Base-by-base conservation (phyloP, 2,797 vertebrate genomes). In the Lepilemur septentrionalis region DNA sequence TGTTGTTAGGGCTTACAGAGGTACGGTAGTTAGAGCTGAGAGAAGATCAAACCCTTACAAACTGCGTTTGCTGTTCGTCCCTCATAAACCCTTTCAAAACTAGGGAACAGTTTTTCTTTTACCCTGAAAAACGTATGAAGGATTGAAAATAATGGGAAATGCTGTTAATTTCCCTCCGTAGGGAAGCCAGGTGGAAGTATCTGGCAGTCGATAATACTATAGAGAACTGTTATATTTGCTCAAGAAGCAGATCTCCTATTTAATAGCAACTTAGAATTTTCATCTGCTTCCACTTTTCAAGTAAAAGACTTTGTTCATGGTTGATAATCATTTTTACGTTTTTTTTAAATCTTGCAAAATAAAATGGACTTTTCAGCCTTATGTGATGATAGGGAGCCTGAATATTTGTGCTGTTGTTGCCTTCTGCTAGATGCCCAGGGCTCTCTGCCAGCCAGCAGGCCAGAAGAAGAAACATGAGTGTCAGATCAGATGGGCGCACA, bases 401-500 rank as follows among this genome's bases (percentile, higher is more conserved):
- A 57, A 38, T 43, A 7, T 46, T 57, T 30, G 82, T 41, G 57
- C 80, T 13, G 11, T 4, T 4, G 32, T 78, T 61, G 43, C 88
- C 83, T 59, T 7, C 81, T 50, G 43, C 73, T n/a, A 25, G 90
- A 75, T 82, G 87, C 84, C 93, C 84, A 48, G 93, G 96, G 97
- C 84, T 5, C 72, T 30, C 43, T 72, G 96, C 97, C 97, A 97
- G 93, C 96, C 94, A 50, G 18, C 93, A 63, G 93, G 69, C 94
- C 94, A 65, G 63, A 59, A 93, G 94, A 73, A 97, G 97, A 95
- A 97, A 93, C 80, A 13, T 0, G 48, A 96, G 97, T 92, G 93
- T 97, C 97, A 83, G 78, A 96, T 98, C 97, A 97, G 97, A 96
- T 96, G 97, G 96, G 96, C 97, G 80, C 88, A 9, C n/a, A 0